Evolutionary conservation across 2,888 invertebrate species (phyloP), one percentile per base, ranked within the genome.

Genomic region (Achlya flavicornis): DNA sequence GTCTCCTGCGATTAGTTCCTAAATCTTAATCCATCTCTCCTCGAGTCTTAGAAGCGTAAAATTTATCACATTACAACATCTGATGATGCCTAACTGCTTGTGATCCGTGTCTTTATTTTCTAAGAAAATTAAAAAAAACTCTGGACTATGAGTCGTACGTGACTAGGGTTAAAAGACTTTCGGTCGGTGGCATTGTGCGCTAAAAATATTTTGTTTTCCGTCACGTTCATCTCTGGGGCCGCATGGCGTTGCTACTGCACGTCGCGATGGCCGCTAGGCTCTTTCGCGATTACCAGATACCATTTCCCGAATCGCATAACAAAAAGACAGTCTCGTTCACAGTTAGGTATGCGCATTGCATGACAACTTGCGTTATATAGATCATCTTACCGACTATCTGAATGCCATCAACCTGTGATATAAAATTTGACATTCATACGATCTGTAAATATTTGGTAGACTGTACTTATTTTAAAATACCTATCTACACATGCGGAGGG

Each of bases 91-190:
- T 72, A 75, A 81, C 73, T 70, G 73, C 75, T 72, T 71, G 63
- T 74, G 69, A 69, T 71, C 72, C 71, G 72, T 26, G 76, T 76
- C 75, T 19, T 69, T 68, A 78, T 74, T 63, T 87, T 85, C 80
- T 72, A 69, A 75, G 85, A 85, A 87, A 78, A 76, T 68, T 68
- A 69, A 69, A 75, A 79, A 80, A 81, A 72, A 70, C 63, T 68
- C 83, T 81, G 81, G 83, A 87, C 72, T 74, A 68, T 70, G 76
- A 78, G 64, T 85, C 89, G 88, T 89, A 86, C 89, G 88, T 89
- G 87, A 89, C 86, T 81, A 83, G 85, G 80, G 81, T 89, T 83
- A 81, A 85, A 67, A 83, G 72, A 76, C 74, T 78, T 72, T 75
- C 64, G 69, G 78, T 64, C 75, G 73, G 67, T 79, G 76, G 70